phyloP scores from a whole-genome alignment of 1,140 invertebrate genomes.

The Drosophila kurseongensis region DNA sequence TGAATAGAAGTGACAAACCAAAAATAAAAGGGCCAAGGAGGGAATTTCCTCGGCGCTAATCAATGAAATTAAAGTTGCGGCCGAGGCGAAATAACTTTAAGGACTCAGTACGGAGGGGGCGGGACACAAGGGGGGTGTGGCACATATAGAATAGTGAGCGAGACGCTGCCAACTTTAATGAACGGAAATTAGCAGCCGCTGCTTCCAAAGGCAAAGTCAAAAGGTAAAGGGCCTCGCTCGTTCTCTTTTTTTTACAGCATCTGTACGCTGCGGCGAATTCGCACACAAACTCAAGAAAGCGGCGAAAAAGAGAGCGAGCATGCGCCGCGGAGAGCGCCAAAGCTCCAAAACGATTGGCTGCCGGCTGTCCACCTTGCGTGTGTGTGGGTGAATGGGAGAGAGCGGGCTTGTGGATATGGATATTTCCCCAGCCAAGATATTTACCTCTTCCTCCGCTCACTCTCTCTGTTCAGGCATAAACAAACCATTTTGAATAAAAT shows the following conservation, averaged over 20 bases:
- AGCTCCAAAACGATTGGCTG: slow-evolving; percentile 66
- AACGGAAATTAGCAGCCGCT: slow-evolving; percentile 78
- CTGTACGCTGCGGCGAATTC: slow-evolving; percentile 42
- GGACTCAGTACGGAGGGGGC: slow-evolving; percentile 6
- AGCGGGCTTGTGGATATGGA: slow-evolving; percentile 22
- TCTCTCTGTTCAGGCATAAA: slow-evolving; percentile 62
- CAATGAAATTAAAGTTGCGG: slow-evolving; percentile 79
- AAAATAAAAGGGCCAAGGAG: slow-evolving; percentile 57
- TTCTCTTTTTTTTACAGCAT: neutral
- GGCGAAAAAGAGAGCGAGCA: slow-evolving; percentile 40
- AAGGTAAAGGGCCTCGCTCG: slow-evolving; percentile 67
- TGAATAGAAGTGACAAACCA: slow-evolving; percentile 65
- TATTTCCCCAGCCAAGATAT: slow-evolving; percentile 33
- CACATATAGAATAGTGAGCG: slow-evolving; percentile 50
- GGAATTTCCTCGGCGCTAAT: slow-evolving; percentile 70
- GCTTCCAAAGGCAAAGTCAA: slow-evolving; percentile 44
- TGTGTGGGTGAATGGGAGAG: slow-evolving; percentile 31
- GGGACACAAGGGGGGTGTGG: neutral
- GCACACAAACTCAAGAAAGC: neutral
- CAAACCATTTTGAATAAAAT: slow-evolving; percentile 83
- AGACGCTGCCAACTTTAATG: slow-evolving; percentile 78
- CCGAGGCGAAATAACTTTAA: slow-evolving; percentile 54
- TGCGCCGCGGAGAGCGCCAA: slow-evolving; percentile 51
- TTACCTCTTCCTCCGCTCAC: slow-evolving; percentile 28
- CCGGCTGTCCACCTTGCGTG: neutral